Evolutionary conservation across 1,140 invertebrate species (phyloP).

Genomic region (Drosophila gunungcola): DNA sequence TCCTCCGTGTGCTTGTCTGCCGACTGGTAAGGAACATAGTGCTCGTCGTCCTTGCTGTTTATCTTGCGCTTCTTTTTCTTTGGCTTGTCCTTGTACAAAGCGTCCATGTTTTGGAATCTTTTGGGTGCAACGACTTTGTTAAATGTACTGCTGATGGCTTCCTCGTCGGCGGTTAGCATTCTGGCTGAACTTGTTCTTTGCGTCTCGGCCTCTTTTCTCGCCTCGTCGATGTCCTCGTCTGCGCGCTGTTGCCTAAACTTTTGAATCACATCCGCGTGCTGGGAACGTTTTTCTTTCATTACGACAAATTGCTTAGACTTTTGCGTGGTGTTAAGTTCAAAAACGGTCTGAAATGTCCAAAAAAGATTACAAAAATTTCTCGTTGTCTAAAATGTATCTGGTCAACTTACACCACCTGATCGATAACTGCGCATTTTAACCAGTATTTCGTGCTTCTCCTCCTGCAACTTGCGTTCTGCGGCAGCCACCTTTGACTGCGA

Average conservation of each 20-base stretch:
- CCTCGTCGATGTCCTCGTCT: slow-evolving; percentile 74
- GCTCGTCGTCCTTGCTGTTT: slow-evolving; percentile 88
- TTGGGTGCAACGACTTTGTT: slow-evolving; percentile 87
- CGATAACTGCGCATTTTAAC: slow-evolving; percentile 93
- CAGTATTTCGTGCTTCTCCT: slow-evolving; percentile 87
- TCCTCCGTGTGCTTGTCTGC: slow-evolving; percentile 94
- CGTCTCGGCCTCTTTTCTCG: slow-evolving; percentile 58
- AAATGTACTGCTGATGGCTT: slow-evolving; percentile 79
- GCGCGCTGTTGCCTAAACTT: slow-evolving; percentile 83
- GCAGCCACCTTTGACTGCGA: slow-evolving; percentile 56
- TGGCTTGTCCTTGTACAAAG: slow-evolving; percentile 86
- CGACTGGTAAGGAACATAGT: slow-evolving; percentile 95
- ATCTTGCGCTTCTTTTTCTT: slow-evolving; percentile 86
- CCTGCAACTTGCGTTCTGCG: slow-evolving; percentile 74
- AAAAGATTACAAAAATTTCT: not conserved
- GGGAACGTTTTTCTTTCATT: slow-evolving; percentile 90
- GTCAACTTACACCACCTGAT: slow-evolving; percentile 90
- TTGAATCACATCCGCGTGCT: slow-evolving; percentile 88
- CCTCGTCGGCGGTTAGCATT: slow-evolving; percentile 62
- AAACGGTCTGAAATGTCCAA: slow-evolving; percentile 91
- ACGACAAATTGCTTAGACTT: slow-evolving; percentile 90
- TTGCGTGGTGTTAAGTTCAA: slow-evolving; percentile 94
- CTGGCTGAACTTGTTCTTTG: slow-evolving; percentile 6
- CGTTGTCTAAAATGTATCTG: not conserved
- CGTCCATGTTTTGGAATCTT: slow-evolving; percentile 86